These are phyloP conservation scores for Rosalia funebris DNA, from an alignment of 2,888 invertebrate species.

Conservation along the genomic window DNA sequence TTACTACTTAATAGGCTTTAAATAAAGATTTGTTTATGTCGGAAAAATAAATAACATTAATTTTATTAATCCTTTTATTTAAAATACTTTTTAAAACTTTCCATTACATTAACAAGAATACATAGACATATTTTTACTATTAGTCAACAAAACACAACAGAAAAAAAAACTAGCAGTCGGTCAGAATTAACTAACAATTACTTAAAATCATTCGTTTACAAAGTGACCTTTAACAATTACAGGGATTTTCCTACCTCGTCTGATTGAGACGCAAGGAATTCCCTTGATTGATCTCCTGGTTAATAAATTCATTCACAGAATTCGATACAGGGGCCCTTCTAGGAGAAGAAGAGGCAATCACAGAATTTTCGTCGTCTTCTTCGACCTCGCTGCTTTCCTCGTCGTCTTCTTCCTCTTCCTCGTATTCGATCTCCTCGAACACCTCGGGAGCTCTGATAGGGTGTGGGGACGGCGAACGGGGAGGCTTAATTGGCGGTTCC, in stretches of 20 bases:
- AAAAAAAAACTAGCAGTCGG: background rate
- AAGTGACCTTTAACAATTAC: background rate
- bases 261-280: conserved; percentile 26
- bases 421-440: conserved; percentile 53
- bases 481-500: conserved; percentile 54
- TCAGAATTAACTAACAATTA: background rate
- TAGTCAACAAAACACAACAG: conserved; percentile 2
- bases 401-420: conserved; percentile 51
- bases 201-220: background rate
- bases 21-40: too few relatives aligned
- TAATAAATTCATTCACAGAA: conserved; percentile 47
- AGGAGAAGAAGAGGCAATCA: conserved; percentile 44
- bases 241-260: conserved; percentile 29
- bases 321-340: conserved; percentile 34
- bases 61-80: conserved; percentile 6
- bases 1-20: too few relatives aligned
- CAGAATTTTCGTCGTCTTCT: conserved; percentile 52
- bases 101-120: conserved; percentile 12
- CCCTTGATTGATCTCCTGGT: conserved; percentile 38
- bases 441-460: conserved; percentile 52
- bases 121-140: conserved; percentile 1
- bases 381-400: conserved; percentile 45
- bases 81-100: conserved; percentile 12
- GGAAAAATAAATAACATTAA: background rate
- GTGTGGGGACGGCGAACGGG: conserved; percentile 58